Conservation (phyloP, 23 tunicate species). For the Ascidia mentula region DNA sequence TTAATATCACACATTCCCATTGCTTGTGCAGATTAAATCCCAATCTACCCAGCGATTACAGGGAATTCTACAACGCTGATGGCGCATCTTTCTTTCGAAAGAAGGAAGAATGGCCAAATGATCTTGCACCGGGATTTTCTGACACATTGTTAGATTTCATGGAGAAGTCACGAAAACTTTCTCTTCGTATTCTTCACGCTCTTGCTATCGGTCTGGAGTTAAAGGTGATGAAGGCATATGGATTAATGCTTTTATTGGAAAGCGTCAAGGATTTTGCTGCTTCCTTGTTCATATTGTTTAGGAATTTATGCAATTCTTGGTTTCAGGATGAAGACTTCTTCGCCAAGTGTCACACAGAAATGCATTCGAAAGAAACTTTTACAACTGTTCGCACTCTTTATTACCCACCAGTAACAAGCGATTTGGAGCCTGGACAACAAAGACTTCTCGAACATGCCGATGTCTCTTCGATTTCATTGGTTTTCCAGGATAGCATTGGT, state of each 20-base stretch:
- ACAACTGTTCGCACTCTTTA: slow-evolving; percentile 50
- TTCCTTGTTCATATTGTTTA: no score
- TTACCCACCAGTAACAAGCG: slow-evolving; percentile 56
- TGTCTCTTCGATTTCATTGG: slow-evolving; percentile 60
- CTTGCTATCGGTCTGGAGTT: slow-evolving; percentile 43
- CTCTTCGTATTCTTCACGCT: slow-evolving; percentile 33
- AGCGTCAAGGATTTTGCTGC: background rate
- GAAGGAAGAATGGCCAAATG: slow-evolving; percentile 38
- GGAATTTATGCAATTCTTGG: no score
- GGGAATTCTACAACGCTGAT: slow-evolving; percentile 40
- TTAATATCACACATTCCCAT: background rate
- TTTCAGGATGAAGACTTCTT: slow-evolving; percentile 35
- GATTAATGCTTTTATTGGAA: background rate
- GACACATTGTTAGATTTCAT: slow-evolving; percentile 13
- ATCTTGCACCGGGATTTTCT: slow-evolving; percentile 10
- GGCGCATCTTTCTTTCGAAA: background rate
- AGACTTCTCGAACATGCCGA: slow-evolving; percentile 59
- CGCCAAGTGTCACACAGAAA: slow-evolving; percentile 35
- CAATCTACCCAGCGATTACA: slow-evolving; percentile 40
- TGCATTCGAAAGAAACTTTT: slow-evolving; percentile 20
- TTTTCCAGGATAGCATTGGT: slow-evolving; percentile 66
- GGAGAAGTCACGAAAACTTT: slow-evolving; percentile 24
- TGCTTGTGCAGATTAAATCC: slow-evolving; percentile 21
- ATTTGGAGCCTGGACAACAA: slow-evolving; percentile 19
- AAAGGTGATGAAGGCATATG: background rate